These are phyloP conservation scores for Rhinopithecus roxellana DNA, from an alignment of 2,113 vertebrate species.

Conservation along the genomic window DNA sequence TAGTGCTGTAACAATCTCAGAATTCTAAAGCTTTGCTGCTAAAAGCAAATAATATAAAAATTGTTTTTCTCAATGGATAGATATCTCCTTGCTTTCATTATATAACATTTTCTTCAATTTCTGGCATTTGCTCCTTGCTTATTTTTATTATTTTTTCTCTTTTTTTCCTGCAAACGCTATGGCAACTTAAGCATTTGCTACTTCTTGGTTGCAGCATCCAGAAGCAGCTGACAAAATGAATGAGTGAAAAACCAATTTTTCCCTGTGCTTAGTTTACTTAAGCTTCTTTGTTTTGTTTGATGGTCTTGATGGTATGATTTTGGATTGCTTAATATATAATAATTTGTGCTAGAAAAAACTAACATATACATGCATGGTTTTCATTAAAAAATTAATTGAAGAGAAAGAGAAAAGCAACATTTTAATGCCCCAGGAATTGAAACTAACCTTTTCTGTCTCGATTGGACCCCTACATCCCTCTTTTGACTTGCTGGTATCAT, in stretches of 20 bases:
- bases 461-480: no score
- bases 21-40: neutral
- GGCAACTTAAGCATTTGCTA: neutral
- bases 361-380: neutral
- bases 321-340: neutral
- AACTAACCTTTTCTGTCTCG: neutral
- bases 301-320: neutral
- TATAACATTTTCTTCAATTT: neutral
- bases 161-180: no score
- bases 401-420: neutral
- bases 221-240: neutral
- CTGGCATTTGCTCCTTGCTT: neutral
- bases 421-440: neutral
- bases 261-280: neutral
- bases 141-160: no score
- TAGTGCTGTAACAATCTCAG: neutral
- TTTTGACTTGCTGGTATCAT: neutral
- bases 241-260: neutral
- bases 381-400: neutral
- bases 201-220: neutral
- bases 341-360: neutral
- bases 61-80: neutral
- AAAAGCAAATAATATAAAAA: neutral
- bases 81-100: neutral
- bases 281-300: neutral